Percentiles rank a stretch among this genome's conserved stretches.
These are phyloP conservation scores for Apis laboriosa DNA, from an alignment of 1,140 invertebrate genomes.

Conservation along the genomic window DNA sequence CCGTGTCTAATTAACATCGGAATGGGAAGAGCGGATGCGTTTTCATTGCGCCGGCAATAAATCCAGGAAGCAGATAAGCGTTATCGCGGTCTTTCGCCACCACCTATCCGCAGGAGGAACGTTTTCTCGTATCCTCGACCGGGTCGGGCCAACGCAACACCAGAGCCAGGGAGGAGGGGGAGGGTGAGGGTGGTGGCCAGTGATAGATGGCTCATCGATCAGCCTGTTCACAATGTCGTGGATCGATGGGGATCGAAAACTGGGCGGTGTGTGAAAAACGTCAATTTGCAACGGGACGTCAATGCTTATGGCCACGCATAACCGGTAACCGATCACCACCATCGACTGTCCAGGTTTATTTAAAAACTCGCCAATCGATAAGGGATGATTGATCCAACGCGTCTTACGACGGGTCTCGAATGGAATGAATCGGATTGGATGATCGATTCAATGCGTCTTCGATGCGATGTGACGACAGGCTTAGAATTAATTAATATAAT, in stretches of 20 bases:
- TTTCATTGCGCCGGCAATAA: conserved; percentile 78
- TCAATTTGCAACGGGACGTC: conserved; percentile 64
- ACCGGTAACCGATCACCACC: conserved; percentile 28
- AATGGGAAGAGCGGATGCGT: conserved; percentile 75
- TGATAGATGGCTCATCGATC: conserved; percentile 65
- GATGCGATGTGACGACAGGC: no score
- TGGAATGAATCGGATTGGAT: no score
- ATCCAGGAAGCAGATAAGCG: conserved; percentile 78
- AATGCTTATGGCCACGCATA: conserved; percentile 12
- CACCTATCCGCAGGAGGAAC: conserved; percentile 59
- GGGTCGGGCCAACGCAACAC: conserved; percentile 37
- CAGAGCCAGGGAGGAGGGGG: background rate
- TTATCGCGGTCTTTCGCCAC: conserved; percentile 75
- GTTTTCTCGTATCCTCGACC: conserved; percentile 62
- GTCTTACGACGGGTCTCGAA: background rate
- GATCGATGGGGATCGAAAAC: conserved; percentile 50
- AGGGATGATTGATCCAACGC: conserved; percentile 18
- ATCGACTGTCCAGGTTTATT: conserved; percentile 28
- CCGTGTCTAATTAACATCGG: conserved; percentile 76
- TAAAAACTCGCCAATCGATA: conserved; percentile 12
- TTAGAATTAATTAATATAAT: no score
- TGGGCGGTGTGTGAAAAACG: conserved; percentile 12
- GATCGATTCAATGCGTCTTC: no score
- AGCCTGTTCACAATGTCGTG: conserved; percentile 26
- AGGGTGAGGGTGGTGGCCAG: background rate